These are phyloP conservation scores for Ellobium chinense DNA, from an alignment of 2,888 invertebrate genomes.

Conservation along the genomic window DNA sequence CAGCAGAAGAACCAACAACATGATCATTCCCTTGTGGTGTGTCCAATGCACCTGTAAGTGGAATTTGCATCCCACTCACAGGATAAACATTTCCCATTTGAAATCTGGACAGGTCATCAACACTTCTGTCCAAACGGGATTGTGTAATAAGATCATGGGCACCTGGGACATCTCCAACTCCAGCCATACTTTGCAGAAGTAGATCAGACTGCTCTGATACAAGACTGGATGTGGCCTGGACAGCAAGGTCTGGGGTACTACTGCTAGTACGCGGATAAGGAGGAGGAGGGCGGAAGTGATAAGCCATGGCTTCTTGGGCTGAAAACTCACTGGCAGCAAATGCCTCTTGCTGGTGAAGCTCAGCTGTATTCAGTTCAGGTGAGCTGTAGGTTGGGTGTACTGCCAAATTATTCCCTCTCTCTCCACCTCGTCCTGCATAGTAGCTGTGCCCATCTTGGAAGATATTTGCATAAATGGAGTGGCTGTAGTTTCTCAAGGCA, in stretches of 20 bases:
- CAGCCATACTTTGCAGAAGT: slow-evolving; percentile 1
- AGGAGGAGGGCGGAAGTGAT: slow-evolving; percentile 88
- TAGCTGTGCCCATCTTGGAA: slow-evolving; percentile 60
- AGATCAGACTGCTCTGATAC: slow-evolving; percentile 22
- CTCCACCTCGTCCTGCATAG: slow-evolving; percentile 47
- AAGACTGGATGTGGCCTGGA: slow-evolving; percentile 58
- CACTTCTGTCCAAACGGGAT: slow-evolving; percentile 62
- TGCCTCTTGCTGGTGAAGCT: slow-evolving; percentile 59
- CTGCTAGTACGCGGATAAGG: slow-evolving; percentile 88
- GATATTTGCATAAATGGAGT: slow-evolving; percentile 66
- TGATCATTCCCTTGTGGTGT: background rate
- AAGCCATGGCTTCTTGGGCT: slow-evolving; percentile 81
- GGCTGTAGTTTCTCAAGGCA: slow-evolving; percentile 62
- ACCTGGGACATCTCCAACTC: slow-evolving; percentile 34
- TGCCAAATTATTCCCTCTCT: slow-evolving; percentile 60
- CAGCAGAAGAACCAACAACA: background rate
- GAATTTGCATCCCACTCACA: background rate
- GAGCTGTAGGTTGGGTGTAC: slow-evolving; percentile 78
- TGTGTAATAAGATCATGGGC: slow-evolving; percentile 53
- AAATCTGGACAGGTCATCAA: slow-evolving; percentile 62
- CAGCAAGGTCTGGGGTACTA: slow-evolving; percentile 90
- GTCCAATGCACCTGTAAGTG: background rate
- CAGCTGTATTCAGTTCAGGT: slow-evolving; percentile 76
- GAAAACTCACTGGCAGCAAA: slow-evolving; percentile 30
- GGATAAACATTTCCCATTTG: slow-evolving; percentile 44